A percentile compares a stretch with the other conserved stretches of the same genome.
Conservation (phyloP, 2,113 vertebrate species). For the Nerophis ophidion region DNA sequence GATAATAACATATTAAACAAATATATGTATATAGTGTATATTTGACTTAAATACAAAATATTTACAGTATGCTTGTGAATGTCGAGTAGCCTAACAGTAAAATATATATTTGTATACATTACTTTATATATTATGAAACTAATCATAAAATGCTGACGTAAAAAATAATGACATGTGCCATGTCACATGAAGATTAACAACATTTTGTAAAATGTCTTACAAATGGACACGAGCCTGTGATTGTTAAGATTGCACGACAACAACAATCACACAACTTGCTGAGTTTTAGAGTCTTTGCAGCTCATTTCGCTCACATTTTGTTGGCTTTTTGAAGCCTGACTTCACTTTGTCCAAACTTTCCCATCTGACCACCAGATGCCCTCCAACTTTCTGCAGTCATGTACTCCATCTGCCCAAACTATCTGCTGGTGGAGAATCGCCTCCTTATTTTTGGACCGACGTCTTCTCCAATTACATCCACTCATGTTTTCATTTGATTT, state of each 20-base stretch:
- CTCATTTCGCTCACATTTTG: background rate
- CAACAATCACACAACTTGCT: background rate
- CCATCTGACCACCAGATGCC: constrained; percentile 3
- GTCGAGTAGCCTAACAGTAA: too few relatives aligned
- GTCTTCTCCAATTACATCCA: background rate
- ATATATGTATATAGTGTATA: too few relatives aligned
- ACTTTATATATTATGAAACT: too few relatives aligned
- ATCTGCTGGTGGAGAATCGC: background rate
- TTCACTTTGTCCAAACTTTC: background rate
- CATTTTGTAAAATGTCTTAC: background rate
- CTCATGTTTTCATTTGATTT: background rate
- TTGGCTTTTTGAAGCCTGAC: background rate
- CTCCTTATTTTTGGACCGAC: background rate
- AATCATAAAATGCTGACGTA: too few relatives aligned
- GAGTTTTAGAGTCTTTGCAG: background rate
- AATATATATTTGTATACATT: too few relatives aligned
- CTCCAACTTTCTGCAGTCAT: constrained; percentile 5
- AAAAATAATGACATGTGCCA: too few relatives aligned
- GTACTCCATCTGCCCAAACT: constrained; percentile 2
- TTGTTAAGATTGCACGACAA: too few relatives aligned
- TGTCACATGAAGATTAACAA: too few relatives aligned
- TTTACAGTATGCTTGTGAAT: too few relatives aligned
- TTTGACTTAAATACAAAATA: too few relatives aligned
- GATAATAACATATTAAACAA: too few relatives aligned
- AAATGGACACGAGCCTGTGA: too few relatives aligned